Evolutionary conservation across 2,113 vertebrate species (phyloP).

Genomic region (Grus americana): DNA sequence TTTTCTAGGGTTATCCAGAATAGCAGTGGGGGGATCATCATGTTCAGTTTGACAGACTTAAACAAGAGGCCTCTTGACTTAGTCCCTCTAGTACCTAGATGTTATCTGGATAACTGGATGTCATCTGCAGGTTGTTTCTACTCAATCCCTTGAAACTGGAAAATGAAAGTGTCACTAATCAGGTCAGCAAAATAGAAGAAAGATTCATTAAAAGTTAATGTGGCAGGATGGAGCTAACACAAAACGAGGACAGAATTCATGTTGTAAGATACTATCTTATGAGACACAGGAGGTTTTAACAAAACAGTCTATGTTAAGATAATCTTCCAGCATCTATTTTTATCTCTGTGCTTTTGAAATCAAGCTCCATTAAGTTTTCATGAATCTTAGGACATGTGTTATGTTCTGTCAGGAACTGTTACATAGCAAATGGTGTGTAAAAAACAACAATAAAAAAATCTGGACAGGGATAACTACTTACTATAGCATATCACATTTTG

Average conservation of each 20-base stretch:
- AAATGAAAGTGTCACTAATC: neutral
- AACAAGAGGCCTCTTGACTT: neutral
- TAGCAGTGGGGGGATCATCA: too few species aligned
- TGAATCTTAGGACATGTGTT: conserved; percentile 48
- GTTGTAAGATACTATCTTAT: conserved; percentile 61
- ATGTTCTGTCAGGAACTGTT: conserved; percentile 48
- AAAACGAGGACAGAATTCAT: conserved; percentile 54
- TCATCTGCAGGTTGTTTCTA: neutral
- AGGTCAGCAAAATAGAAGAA: conserved; percentile 38
- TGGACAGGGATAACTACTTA: conserved; percentile 18
- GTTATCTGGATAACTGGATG: neutral
- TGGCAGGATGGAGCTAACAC: conserved; percentile 40
- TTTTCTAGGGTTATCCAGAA: neutral
- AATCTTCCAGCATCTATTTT: conserved; percentile 54
- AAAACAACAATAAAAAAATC: neutral
- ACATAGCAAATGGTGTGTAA: conserved; percentile 7
- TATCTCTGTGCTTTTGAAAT: conserved; percentile 47
- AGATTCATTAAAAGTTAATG: conserved; percentile 67
- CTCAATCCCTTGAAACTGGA: neutral
- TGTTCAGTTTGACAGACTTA: neutral
- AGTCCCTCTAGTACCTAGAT: neutral
- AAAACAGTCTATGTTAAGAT: conserved; percentile 18
- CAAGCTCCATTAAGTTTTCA: conserved; percentile 66
- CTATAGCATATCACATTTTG: neutral
- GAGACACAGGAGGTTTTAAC: conserved; percentile 43